These are phyloP conservation scores for Artemia sinica DNA, from an alignment of 2,888 invertebrate species.

Conservation along the genomic window DNA sequence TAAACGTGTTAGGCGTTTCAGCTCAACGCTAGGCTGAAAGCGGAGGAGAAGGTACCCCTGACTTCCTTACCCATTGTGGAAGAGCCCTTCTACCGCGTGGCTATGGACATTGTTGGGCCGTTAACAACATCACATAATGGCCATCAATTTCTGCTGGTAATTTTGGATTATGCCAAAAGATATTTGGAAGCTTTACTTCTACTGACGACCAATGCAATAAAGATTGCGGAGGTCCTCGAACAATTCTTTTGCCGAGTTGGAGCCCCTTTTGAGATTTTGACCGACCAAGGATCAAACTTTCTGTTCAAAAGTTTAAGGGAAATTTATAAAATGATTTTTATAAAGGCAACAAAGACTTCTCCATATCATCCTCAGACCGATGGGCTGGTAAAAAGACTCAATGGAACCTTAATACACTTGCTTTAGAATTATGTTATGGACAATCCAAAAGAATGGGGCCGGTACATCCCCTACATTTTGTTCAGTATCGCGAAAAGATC, in stretches of 20 bases:
- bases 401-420: not conserved
- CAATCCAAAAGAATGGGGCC: too few relatives aligned
- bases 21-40: not conserved
- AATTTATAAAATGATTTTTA: not conserved
- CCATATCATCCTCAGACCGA: not conserved
- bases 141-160: too few relatives aligned
- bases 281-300: not conserved
- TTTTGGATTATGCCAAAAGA: too few relatives aligned
- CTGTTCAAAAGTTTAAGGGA: not conserved
- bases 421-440: not conserved
- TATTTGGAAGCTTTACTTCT: too few relatives aligned
- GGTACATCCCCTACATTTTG: too few relatives aligned
- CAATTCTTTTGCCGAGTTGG: too few relatives aligned
- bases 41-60: not conserved
- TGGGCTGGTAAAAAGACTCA: not conserved
- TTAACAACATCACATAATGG: too few relatives aligned
- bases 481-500: too few relatives aligned
- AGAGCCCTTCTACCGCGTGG: not conserved
- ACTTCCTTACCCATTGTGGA: not conserved
- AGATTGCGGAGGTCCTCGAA: too few relatives aligned
- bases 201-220: too few relatives aligned
- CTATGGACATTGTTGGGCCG: too few relatives aligned
- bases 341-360: not conserved
- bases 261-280: not conserved
- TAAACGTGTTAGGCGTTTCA: not conserved